Evolutionary conservation across 2,888 invertebrate species (phyloP).

Genomic region (Coremacera marginata): DNA sequence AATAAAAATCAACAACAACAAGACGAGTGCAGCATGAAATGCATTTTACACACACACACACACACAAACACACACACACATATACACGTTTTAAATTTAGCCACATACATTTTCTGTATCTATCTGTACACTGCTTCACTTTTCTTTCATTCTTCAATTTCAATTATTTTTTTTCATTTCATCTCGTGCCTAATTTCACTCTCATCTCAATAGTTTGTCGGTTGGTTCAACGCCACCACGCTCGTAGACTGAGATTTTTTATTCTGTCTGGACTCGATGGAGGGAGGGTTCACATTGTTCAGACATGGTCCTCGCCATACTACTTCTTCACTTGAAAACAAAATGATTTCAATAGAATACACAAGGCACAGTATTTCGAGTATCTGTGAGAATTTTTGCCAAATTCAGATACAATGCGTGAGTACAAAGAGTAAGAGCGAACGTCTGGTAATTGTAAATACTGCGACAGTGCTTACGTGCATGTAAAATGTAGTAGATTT

Average conservation of each 20-base stretch:
- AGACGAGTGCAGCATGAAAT: conserved; percentile 22
- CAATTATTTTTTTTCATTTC: conserved; percentile 54
- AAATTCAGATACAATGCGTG: conserved; percentile 36
- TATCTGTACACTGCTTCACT: neutral
- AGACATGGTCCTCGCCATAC: neutral
- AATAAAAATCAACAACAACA: conserved; percentile 1
- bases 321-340: neutral
- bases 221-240: neutral
- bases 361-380: conserved; percentile 8
- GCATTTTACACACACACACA: conserved; percentile 26
- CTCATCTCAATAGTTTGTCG: conserved; percentile 31
- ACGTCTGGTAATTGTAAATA: neutral
- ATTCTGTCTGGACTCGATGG: neutral
- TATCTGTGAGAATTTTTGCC: conserved; percentile 32
- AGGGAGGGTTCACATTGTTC: neutral
- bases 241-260: no score
- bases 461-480: neutral
- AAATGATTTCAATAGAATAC: neutral
- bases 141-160: conserved; percentile 58
- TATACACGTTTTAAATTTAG: conserved; percentile 29
- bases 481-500: neutral
- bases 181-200: conserved; percentile 42
- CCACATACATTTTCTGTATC: neutral
- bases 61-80: neutral
- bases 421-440: conserved; percentile 33